A percentile compares a stretch with the other conserved stretches of the same genome.
Evolutionary conservation across 2,888 invertebrate genomes (phyloP).

Genomic region (Orthosia gracilis): DNA sequence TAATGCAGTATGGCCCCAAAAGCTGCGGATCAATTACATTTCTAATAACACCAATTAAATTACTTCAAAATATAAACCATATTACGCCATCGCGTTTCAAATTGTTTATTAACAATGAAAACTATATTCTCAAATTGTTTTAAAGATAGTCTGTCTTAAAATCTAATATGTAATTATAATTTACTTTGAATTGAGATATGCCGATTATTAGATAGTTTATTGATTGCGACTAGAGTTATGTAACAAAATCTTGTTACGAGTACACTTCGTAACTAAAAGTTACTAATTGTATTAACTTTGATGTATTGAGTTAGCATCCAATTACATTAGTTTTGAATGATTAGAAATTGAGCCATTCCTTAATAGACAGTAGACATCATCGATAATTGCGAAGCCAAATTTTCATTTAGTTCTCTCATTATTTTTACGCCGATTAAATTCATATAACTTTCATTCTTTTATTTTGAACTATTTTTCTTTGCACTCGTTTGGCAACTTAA

Average conservation of each 20-base stretch:
- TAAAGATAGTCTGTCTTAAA: constrained; percentile 43
- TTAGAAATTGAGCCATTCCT: constrained; percentile 43
- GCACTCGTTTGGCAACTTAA: too few species aligned
- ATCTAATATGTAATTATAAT: constrained; percentile 38
- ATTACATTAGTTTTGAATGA: constrained; percentile 60
- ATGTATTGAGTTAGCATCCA: constrained; percentile 58
- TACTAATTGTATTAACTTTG: constrained; percentile 62
- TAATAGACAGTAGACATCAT: constrained; percentile 16
- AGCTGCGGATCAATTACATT: constrained; percentile 51
- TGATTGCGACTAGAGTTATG: constrained; percentile 47
- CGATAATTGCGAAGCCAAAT: background rate
- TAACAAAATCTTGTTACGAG: constrained; percentile 42
- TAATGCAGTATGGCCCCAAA: constrained; percentile 38
- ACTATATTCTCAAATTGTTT: constrained; percentile 59
- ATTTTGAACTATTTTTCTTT: too few species aligned
- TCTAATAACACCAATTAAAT: constrained; percentile 63
- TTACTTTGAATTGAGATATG: constrained; percentile 48
- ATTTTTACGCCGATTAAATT: background rate
- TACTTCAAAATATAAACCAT: constrained; percentile 63
- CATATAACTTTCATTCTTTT: background rate
- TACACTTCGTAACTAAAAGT: constrained; percentile 48
- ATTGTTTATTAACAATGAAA: constrained; percentile 68
- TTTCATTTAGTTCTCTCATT: background rate
- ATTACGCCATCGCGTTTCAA: constrained; percentile 60
- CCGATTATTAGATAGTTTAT: constrained; percentile 55